These are phyloP conservation scores for Caenorhabditis afra DNA, from an alignment of 2,888 invertebrate species.

Conservation along the genomic window DNA sequence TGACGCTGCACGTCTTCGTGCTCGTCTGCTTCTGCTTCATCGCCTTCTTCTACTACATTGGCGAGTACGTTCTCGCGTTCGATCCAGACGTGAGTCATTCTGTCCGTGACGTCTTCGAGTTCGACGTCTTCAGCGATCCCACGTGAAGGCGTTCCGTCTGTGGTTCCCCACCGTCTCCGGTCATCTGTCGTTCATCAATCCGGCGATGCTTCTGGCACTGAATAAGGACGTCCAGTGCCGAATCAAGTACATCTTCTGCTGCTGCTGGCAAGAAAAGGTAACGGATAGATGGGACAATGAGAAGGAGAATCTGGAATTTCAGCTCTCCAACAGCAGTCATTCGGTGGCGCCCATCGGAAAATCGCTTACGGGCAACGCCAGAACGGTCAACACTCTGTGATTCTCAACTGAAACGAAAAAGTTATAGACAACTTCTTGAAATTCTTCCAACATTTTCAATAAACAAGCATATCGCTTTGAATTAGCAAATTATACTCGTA, in stretches of 20 bases:
- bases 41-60: conserved; percentile 46
- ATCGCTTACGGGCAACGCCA: background rate
- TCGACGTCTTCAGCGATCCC: conserved; percentile 11
- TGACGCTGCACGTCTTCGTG: conserved; percentile 35
- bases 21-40: conserved; percentile 41
- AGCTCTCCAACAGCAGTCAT: background rate
- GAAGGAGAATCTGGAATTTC: background rate
- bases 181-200: conserved; percentile 45
- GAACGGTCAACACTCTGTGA: no score
- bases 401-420: no score
- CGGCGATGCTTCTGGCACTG: conserved; percentile 27
- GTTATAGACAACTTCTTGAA: no score
- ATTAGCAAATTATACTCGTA: no score
- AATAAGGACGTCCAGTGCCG: conserved; percentile 33
- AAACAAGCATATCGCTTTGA: no score
- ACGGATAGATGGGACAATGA: no score
- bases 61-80: conserved; percentile 33
- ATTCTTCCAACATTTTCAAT: no score
- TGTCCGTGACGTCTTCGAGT: background rate
- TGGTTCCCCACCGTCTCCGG: conserved; percentile 43
- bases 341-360: background rate
- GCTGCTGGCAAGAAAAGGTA: background rate
- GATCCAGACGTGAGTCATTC: conserved; percentile 26
- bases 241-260: background rate
- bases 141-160: conserved; percentile 34